Base-by-base conservation (phyloP, 2,888 invertebrate genomes). In the Arenicola marina region DNA sequence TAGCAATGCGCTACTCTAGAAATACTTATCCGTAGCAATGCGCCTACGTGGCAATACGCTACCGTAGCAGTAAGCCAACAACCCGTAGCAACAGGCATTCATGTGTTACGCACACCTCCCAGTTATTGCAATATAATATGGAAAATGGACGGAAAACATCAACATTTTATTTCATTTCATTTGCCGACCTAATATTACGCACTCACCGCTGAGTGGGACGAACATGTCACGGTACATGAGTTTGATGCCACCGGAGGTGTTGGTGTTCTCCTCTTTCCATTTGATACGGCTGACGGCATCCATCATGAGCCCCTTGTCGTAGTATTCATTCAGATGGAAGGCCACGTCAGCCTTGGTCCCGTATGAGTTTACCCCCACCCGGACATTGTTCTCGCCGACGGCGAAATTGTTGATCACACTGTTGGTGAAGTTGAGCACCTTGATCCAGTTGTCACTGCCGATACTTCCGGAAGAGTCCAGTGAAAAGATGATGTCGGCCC, bases 201-300 rank as follows among this genome's bases (percentile, higher is more conserved):
- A n/a, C n/a, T n/a, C n/a, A n/a, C n/a, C n/a, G n/a, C n/a, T n/a
- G n/a, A n/a, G n/a, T n/a, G n/a, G n/a, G n/a, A n/a, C n/a, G 61
- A 78, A 80, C 78, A 80, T 75, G 4, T 59, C 48, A 7, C 66
- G 57, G 4, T 68, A 59, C 74, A 77, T 76, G 7, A 63, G 59
- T 46, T 59, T 44, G 32, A 62, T 43, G 4, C 44, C 66, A 3
- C 66, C 66, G 11, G 60, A 48, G 0, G 64, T 66, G 59, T 66
- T 66, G 1, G 66, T 66, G 28, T 65, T 38, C 34, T 63, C 38
- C 31, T 63, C 63, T 43, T 58, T 60, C 56, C 53, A 67, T 21
- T n/a, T 38, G 29, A 66, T 66, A 3, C n/a, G 18, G 15, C 46
- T 45, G 31, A 67, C 32, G 1, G 56, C 59, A 2, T 24, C 32